These are phyloP conservation scores for Silvanus unidentatus DNA, from an alignment of 2,888 invertebrate species.

Conservation along the genomic window DNA sequence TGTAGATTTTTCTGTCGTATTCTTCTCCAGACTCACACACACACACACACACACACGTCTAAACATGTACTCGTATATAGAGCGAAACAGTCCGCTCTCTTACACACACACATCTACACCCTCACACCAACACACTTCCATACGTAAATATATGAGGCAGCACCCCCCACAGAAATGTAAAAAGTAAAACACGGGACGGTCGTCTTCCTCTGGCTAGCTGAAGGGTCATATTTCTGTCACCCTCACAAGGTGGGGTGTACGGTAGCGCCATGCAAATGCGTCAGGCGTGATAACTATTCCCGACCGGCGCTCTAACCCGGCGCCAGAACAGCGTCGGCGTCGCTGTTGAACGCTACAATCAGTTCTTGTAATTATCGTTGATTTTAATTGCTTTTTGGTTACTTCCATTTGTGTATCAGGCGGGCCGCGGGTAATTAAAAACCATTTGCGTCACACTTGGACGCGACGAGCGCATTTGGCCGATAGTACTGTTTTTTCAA, in stretches of 20 bases:
- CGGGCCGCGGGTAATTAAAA: not conserved
- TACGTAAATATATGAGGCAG: not conserved
- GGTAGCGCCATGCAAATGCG: slow-evolving; percentile 46
- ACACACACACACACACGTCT: slow-evolving; percentile 8
- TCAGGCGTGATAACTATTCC: slow-evolving; percentile 47
- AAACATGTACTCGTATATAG: too few relatives aligned
- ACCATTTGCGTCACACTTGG: too few relatives aligned
- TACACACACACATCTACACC: not conserved
- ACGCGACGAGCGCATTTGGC: too few relatives aligned
- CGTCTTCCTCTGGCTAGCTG: slow-evolving; percentile 28
- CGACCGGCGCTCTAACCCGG: slow-evolving; percentile 43
- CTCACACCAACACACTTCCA: too few relatives aligned
- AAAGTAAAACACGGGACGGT: slow-evolving; percentile 39
- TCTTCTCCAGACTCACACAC: too few relatives aligned
- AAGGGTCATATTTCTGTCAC: slow-evolving; percentile 32
- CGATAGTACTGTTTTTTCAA: too few relatives aligned
- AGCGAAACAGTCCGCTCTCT: not conserved
- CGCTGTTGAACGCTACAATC: slow-evolving; percentile 44
- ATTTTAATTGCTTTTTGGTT: slow-evolving; percentile 37
- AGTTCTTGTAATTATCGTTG: slow-evolving; percentile 42
- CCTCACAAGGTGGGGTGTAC: slow-evolving; percentile 35
- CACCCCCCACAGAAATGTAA: slow-evolving; percentile 35
- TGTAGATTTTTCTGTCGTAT: slow-evolving; percentile 33
- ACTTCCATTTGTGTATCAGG: slow-evolving; percentile 29
- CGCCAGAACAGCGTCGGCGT: slow-evolving; percentile 47